Evolutionary conservation across 2,888 invertebrate species (phyloP), one percentile per base, ranked within the genome.

Genomic region (Hetaerina titia): DNA sequence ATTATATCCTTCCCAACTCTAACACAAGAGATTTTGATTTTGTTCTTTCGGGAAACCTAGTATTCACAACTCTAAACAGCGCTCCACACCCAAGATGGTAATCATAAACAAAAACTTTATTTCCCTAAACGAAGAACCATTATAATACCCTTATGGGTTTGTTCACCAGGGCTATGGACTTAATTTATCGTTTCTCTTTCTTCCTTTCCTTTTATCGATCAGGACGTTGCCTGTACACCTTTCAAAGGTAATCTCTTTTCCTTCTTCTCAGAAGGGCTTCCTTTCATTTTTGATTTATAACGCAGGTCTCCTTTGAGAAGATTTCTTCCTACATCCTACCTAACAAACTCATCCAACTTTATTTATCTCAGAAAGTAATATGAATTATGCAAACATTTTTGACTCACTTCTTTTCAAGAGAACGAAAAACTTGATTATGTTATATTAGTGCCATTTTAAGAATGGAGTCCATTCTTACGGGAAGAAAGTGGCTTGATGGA

Each of bases 201-300:
- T 81, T 22, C n/a, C n/a, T 11, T 69, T 69, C 69, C 69, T 69
- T 45, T 69, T 69, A 22, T 69, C 1, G 22, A 69, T 9, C 19
- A 69, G 69, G 69, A 7, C 69, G 22, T 69, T 69, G 22, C n/a
- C 81, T 11, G 31, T n/a, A 25, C 31, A 4, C 13, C 25, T 13
- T 31, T 81, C 81, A 81, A 81, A 81, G 15, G 81, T 11, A 13
- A n/a, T 15, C 31, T 31, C 13, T 81, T 81, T 81, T 81, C 31
- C 31, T 6, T 31, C 81, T 31, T 81, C 81, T 31, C 7, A 5
- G 0, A 31, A 2, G 81, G 11, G 5, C 15, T 81, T 22, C 1
- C 15, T 31, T 81, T 81, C 81, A 9, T 81, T 81, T 81, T 81
- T 81, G 81, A 81, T 81, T 81, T 81, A 81, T 81, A 81, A 81